These are phyloP conservation scores for Malurus elegans DNA, from an alignment of 2,113 vertebrate genomes.

Conservation along the genomic window DNA sequence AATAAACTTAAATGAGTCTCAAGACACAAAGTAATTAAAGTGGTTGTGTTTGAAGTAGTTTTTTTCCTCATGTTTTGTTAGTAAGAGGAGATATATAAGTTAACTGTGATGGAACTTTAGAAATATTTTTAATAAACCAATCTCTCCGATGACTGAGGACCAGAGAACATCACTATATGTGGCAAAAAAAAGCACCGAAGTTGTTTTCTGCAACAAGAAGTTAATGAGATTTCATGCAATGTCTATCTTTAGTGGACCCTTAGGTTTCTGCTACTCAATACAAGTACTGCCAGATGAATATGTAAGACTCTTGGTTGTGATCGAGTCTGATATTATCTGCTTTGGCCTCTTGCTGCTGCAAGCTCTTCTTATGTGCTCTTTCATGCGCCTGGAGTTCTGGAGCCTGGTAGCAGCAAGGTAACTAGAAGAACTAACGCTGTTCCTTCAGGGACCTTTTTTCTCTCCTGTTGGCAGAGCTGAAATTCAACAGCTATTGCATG, in stretches of 20 bases:
- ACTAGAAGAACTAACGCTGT: not conserved
- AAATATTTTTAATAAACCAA: not conserved
- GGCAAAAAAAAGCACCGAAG: not conserved
- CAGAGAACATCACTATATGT: not conserved
- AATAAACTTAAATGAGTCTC: not conserved
- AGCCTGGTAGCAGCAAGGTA: not conserved
- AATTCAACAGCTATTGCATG: slow-evolving; percentile 22
- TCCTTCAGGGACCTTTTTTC: slow-evolving; percentile 14
- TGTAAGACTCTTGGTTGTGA: not conserved
- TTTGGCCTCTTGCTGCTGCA: not conserved
- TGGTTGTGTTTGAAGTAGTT: not conserved
- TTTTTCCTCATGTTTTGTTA: not conserved
- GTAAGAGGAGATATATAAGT: not conserved
- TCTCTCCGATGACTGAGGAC: not conserved
- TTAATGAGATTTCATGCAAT: not conserved
- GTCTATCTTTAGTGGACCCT: not conserved
- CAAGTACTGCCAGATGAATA: not conserved
- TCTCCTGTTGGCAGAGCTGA: not conserved
- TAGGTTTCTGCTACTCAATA: not conserved
- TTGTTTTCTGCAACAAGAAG: not conserved
- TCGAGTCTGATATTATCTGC: not conserved
- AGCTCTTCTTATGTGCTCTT: not conserved
- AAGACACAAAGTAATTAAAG: slow-evolving; percentile 6
- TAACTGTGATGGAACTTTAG: not conserved
- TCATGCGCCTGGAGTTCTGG: not conserved